Conservation (phyloP, 2,888 invertebrate genomes). For the Dioctria linearis region DNA sequence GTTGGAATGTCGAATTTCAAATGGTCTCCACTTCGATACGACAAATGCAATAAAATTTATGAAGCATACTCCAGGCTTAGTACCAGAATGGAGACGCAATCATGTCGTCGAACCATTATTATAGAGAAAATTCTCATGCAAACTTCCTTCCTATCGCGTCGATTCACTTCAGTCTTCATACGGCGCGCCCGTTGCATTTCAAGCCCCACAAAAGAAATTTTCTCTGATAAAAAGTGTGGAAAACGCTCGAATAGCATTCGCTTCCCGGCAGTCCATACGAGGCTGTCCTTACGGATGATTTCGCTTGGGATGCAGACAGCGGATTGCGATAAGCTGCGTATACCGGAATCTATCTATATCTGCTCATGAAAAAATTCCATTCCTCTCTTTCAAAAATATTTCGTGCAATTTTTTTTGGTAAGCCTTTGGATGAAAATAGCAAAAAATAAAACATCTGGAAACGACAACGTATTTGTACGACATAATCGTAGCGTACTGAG, state of each 20-base stretch:
- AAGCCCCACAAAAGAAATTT: not conserved
- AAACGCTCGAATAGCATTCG: not conserved
- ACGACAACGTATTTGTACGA: not conserved
- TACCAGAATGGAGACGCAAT: slow-evolving; percentile 7
- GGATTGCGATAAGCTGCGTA: not conserved
- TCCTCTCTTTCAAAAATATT: not conserved
- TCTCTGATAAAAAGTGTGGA: no score
- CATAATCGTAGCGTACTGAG: not conserved
- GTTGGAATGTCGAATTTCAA: no score
- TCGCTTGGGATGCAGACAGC: not conserved
- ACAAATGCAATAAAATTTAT: slow-evolving; percentile 22
- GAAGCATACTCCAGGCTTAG: not conserved
- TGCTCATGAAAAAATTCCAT: not conserved
- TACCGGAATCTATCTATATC: no score
- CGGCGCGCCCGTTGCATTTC: no score
- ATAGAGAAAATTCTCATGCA: not conserved
- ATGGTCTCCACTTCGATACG: not conserved
- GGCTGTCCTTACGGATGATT: not conserved
- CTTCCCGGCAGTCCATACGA: not conserved
- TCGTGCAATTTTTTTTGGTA: not conserved
- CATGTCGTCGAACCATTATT: not conserved
- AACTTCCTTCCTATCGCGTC: not conserved
- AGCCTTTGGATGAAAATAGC: not conserved
- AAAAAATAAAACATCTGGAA: not conserved
- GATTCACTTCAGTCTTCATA: no score